Evolutionary conservation across 2,797 vertebrate species (phyloP), one percentile per base, ranked within the genome.

Genomic region (Staurois parvus): DNA sequence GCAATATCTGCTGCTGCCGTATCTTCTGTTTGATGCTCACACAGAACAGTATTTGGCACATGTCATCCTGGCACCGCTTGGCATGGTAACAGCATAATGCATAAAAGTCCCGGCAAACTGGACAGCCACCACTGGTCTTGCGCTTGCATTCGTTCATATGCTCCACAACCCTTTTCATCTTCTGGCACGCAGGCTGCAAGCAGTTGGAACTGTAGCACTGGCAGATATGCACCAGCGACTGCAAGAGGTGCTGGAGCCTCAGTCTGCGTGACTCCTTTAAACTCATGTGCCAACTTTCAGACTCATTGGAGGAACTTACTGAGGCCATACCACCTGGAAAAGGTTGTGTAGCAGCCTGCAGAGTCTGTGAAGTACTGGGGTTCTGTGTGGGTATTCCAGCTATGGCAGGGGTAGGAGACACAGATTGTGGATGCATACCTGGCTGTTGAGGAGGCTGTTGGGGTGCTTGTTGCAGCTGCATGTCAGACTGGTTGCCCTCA

Each of bases 11-110:
- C 32, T 32, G 32, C 10, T 45, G 12, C 42, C 10, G 9, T 11
- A 45, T 1, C 42, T 45, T 99, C 94, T 99, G 97, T 95, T 99
- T 99, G 94, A 99, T 99, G 90, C 99, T 99, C 91, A 98, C 96
- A 93, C 98, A 99, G 96, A 99, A 99, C 88, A 97, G 96, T 95
- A 96, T 96, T 69, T 95, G 96, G 88, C 97, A 95, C 89, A 96
- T 96, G 93, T 99, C 97, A 98, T 99, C 98, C 92, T 99, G 98
- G 95, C 98, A 99, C 96, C 99, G 97, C 93, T 99, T 99, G 90
- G 98, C 98, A 0, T 99, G 98, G 91, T 32, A 32, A 32, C 32
- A 32, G 32, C 32, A 32, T 32, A 32, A 4, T 2, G 32, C 4
- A 32, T 2, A 2, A 32, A 32, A 4, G 32, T 32, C 4, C 32